Evolutionary conservation across 2,797 vertebrate species (phyloP).

Genomic region (Tadarida brasiliensis): DNA sequence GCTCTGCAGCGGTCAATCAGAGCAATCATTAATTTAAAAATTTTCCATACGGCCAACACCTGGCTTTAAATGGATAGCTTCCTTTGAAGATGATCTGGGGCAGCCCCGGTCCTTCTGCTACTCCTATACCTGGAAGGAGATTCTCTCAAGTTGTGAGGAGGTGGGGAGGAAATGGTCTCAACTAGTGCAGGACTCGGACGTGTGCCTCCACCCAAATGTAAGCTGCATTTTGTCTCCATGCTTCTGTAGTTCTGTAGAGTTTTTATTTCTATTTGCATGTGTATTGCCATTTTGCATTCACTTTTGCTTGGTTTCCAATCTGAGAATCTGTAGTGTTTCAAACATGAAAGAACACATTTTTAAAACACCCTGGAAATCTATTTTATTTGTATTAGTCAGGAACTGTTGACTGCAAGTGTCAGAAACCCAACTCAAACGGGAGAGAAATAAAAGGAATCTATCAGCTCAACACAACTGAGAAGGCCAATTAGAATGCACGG

Average conservation of each 20-base stretch:
- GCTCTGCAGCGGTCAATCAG: background rate
- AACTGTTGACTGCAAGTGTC: background rate
- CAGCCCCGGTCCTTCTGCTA: background rate
- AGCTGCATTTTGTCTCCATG: background rate
- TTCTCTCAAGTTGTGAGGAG: background rate
- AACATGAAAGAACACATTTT: slow-evolving; percentile 18
- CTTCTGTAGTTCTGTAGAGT: background rate
- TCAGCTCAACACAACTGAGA: background rate
- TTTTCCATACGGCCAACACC: background rate
- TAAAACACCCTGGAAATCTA: background rate
- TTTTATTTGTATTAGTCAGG: slow-evolving; percentile 25
- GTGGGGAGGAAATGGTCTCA: background rate
- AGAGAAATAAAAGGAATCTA: background rate
- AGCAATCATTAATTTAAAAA: background rate
- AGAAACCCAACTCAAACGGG: background rate
- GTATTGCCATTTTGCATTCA: background rate
- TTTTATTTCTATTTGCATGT: background rate
- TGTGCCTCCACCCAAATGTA: no score
- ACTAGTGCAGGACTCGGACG: background rate
- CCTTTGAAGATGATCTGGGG: background rate
- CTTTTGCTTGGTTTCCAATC: slow-evolving; percentile 28
- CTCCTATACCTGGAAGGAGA: background rate
- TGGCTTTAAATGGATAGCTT: background rate
- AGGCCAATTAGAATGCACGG: background rate
- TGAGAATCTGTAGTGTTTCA: background rate